These are phyloP conservation scores for Aphidius gifuensis DNA, from an alignment of 1,140 invertebrate genomes.

Conservation along the genomic window DNA sequence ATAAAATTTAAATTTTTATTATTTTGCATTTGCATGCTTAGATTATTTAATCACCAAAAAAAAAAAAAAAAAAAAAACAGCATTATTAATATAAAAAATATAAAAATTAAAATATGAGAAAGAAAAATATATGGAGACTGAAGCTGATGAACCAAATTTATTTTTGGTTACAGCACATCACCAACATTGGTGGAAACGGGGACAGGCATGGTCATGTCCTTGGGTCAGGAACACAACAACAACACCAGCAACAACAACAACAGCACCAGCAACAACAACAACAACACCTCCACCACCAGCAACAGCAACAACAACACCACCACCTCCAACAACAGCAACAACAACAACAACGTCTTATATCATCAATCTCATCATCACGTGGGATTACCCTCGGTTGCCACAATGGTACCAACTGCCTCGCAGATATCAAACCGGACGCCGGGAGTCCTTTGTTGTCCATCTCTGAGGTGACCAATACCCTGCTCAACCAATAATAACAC, in stretches of 20 bases:
- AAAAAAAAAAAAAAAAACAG: no score
- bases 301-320: slow-evolving; percentile 26
- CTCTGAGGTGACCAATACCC: slow-evolving; percentile 78
- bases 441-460: slow-evolving; percentile 78
- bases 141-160: slow-evolving; percentile 28
- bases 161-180: slow-evolving; percentile 53
- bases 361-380: slow-evolving; percentile 38
- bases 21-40: no score
- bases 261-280: slow-evolving; percentile 28
- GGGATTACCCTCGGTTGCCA: slow-evolving; percentile 38
- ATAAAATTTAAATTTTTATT: no score
- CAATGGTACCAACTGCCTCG: slow-evolving; percentile 52
- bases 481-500: slow-evolving; percentile 64
- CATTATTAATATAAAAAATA: no score
- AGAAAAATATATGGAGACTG: neutral
- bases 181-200: slow-evolving; percentile 45
- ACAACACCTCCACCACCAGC: slow-evolving; percentile 44
- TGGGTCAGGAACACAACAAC: slow-evolving; percentile 33
- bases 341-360: slow-evolving; percentile 40
- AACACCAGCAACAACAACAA: slow-evolving; percentile 27
- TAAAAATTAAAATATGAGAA: no score
- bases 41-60: no score
- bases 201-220: slow-evolving; percentile 42
- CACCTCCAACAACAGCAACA: slow-evolving; percentile 38
- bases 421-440: slow-evolving; percentile 64